Conservation (phyloP, 2,888 invertebrate genomes). For the Lycia hirtaria region DNA sequence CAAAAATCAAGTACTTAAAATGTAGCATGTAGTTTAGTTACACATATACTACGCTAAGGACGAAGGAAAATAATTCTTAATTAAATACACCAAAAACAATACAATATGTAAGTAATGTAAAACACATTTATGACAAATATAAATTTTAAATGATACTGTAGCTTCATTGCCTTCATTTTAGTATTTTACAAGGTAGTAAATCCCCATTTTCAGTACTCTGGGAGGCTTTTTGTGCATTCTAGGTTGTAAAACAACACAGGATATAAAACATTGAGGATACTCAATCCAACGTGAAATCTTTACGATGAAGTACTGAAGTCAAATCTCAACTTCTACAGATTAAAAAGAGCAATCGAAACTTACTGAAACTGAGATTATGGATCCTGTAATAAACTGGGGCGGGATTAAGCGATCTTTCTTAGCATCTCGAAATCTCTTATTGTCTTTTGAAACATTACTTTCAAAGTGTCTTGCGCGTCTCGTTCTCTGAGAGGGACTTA, state of each 20-base stretch:
- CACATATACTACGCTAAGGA: too few relatives aligned
- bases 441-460: conserved; percentile 63
- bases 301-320: conserved; percentile 14
- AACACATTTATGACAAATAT: too few relatives aligned
- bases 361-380: conserved; percentile 41
- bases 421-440: conserved; percentile 58
- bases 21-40: too few relatives aligned
- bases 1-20: too few relatives aligned
- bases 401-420: conserved; percentile 60
- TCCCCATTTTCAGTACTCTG: neutral
- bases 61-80: too few relatives aligned
- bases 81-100: too few relatives aligned
- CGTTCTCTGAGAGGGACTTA: conserved; percentile 45
- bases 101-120: too few relatives aligned
- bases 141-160: too few relatives aligned
- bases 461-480: conserved; percentile 48
- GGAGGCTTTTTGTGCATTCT: neutral
- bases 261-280: neutral
- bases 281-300: conserved; percentile 20
- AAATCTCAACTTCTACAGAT: conserved; percentile 33
- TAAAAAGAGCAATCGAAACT: conserved; percentile 45
- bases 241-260: neutral
- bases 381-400: conserved; percentile 54
- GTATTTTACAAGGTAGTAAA: neutral
- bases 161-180: neutral